phyloP scores from a whole-genome alignment of 2,797 vertebrate genomes.

The Notamacropus eugenii region DNA sequence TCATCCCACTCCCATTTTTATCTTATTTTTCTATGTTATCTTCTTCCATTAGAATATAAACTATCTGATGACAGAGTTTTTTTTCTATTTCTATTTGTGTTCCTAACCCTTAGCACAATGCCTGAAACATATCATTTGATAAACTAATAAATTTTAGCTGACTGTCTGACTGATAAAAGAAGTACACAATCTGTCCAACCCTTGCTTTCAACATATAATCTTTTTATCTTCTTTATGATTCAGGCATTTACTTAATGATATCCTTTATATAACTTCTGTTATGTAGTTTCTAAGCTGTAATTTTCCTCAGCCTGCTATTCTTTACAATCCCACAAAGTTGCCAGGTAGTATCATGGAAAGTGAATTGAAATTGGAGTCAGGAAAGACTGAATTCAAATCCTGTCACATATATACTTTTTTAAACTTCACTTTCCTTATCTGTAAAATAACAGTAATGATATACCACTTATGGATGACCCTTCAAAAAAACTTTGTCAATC shows the following conservation, averaged over 20 bases:
- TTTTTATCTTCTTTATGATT: not conserved
- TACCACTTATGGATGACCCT: not conserved
- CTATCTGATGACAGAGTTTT: not conserved
- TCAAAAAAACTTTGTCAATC: not conserved
- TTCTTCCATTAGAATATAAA: not conserved
- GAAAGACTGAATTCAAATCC: not conserved
- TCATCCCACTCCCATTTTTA: not conserved
- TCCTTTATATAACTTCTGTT: not conserved
- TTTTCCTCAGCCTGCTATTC: not conserved
- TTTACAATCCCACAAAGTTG: not conserved
- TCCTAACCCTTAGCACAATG: not conserved
- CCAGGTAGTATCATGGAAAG: not conserved
- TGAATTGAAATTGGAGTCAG: not conserved
- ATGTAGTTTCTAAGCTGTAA: not conserved
- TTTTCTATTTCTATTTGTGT: not conserved
- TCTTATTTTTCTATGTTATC: not conserved
- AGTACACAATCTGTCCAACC: rapidly evolving
- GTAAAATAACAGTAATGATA: not conserved
- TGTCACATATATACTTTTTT: not conserved
- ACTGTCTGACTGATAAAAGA: not conserved
- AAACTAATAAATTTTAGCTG: too few relatives aligned
- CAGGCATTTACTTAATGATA: not conserved
- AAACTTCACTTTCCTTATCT: not conserved
- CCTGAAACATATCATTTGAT: not conserved
- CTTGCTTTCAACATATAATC: not conserved